Evolutionary conservation across 2,888 invertebrate species (phyloP), one percentile per base, ranked within the genome.

Genomic region (Meganola albula): DNA sequence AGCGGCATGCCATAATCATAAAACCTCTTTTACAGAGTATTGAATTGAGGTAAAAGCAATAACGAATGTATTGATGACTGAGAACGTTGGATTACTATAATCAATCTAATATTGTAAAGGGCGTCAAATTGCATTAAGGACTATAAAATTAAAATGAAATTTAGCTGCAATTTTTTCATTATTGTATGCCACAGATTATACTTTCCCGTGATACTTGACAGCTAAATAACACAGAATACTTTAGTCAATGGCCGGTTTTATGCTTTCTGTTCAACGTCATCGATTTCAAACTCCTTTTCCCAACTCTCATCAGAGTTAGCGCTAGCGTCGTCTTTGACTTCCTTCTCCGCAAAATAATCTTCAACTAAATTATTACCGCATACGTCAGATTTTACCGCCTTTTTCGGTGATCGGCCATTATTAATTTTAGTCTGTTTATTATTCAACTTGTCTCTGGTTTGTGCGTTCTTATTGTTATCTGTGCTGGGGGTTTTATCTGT

Each of bases 241-340:
- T 42, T 45, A 46, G 12, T 42, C 48, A 56, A 63, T 55, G 60
- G 62, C 49, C 44, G 59, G 60, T 37, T 56, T 77, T 63, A 78
- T 48, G 68, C 74, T 65, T 74, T 77, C 40, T 65, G 66, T 14
- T 59, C 68, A 1, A 68, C 66, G 16, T 82, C 83, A 5, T 86
- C 85, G 4, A 87, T 76, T 58, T 89, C 89, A 58, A 89, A 89
- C 48, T 89, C 89, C 44, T 88, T 88, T 50, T 89, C 89, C 89
- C 89, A 89, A 57, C 88, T 87, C 39, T 87, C 88, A 36, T 88
- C 88, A 0, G 88, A 88, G 46, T 87, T 87, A 0, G 86, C 80
- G 44, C 85, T 85, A 1, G 77, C 83, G 18, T 84, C 85, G 33
- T 87, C 85, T 35, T 77, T 79, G 0, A 72, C 70, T 38, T 82